These are phyloP conservation scores for Etheostoma perlongum DNA, from an alignment of 2,797 vertebrate genomes.

Conservation along the genomic window DNA sequence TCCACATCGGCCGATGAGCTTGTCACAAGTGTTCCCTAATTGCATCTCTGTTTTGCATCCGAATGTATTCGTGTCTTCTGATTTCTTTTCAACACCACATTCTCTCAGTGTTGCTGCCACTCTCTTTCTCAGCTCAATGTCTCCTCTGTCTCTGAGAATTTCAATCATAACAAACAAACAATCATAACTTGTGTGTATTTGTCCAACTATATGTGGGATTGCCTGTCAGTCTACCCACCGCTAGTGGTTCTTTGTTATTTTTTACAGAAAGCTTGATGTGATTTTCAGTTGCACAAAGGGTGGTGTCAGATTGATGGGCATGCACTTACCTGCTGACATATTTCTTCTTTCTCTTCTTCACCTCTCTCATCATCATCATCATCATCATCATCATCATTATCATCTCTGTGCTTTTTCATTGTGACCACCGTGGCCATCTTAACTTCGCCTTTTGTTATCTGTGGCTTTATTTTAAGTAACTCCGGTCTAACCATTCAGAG, in stretches of 20 bases:
- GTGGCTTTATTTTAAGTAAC: conserved; percentile 37
- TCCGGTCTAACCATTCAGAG: conserved; percentile 45
- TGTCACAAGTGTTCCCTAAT: conserved; percentile 63
- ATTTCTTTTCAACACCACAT: conserved; percentile 22
- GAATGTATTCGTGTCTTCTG: conserved; percentile 46
- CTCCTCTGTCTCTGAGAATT: conserved; percentile 11
- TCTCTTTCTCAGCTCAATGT: not conserved
- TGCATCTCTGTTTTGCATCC: conserved; percentile 54
- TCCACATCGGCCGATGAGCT: conserved; percentile 69
- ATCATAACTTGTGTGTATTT: conserved; percentile 11
- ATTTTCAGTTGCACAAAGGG: conserved; percentile 47
- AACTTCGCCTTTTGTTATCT: not conserved
- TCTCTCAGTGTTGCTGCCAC: conserved; percentile 24
- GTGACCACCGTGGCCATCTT: conserved; percentile 5
- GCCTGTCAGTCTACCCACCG: conserved; percentile 36
- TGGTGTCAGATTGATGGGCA: conserved; percentile 43
- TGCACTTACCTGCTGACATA: conserved; percentile 46
- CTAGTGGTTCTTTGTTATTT: conserved; percentile 40
- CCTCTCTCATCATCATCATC: conserved; percentile 17
- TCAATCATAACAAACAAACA: conserved; percentile 35
- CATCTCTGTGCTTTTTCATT: conserved; percentile 25
- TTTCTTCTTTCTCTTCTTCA: conserved; percentile 37
- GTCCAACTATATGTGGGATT: conserved; percentile 4
- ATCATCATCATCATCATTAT: conserved; percentile 1
- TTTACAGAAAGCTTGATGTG: conserved; percentile 32